Conservation (phyloP, 2,888 invertebrate species). For the Orthonychiurus folsomi region DNA sequence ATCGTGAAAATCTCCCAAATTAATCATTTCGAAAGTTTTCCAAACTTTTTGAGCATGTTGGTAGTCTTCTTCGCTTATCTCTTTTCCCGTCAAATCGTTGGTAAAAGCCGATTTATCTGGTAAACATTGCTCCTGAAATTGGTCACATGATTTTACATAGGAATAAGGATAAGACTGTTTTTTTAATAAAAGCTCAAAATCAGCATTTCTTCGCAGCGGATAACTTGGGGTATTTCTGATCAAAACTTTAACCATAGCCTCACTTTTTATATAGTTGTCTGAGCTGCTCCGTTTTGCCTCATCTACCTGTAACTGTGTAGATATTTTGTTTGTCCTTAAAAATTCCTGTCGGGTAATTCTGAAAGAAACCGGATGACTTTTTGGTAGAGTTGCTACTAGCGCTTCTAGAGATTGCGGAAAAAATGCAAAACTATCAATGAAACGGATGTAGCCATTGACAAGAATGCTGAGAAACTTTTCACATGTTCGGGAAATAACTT, state of each 20-base stretch:
- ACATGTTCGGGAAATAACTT: constrained; percentile 1
- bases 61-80: not conserved
- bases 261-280: too few species aligned
- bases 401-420: not conserved
- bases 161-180: constrained; percentile 6
- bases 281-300: too few species aligned
- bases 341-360: constrained; percentile 7
- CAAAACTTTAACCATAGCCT: not conserved
- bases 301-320: not conserved
- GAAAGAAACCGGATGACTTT: not conserved
- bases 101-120: constrained; percentile 1
- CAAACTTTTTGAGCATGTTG: not conserved
- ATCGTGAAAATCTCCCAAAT: constrained; percentile 3
- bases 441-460: not conserved
- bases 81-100: constrained; percentile 3
- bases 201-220: too few species aligned
- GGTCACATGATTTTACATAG: not conserved
- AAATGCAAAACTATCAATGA: constrained; percentile 6
- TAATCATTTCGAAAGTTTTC: not conserved
- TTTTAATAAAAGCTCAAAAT: not conserved
- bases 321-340: not conserved
- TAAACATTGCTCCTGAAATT: not conserved
- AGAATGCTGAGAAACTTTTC: constrained; percentile 3
- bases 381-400: not conserved
- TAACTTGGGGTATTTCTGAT: too few species aligned